Evolutionary conservation across 1,140 invertebrate genomes (phyloP).

Genomic region (Tribolium madens): DNA sequence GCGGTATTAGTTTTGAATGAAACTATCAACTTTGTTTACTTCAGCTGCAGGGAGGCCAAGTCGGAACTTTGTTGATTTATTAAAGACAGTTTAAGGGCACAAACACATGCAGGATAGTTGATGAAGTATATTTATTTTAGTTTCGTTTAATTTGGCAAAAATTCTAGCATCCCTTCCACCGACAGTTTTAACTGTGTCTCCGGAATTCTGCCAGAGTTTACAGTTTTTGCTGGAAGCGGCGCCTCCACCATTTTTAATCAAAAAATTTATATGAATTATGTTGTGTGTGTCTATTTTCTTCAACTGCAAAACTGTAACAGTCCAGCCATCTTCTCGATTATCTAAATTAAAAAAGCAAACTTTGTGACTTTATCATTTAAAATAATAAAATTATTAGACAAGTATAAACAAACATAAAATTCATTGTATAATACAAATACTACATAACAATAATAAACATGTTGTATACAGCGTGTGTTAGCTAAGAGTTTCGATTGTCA

Average conservation of each 20-base stretch:
- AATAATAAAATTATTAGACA: too few relatives aligned
- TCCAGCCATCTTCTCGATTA: not conserved
- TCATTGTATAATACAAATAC: too few relatives aligned
- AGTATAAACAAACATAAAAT: too few relatives aligned
- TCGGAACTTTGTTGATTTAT: not conserved
- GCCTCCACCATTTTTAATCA: conserved; percentile 20
- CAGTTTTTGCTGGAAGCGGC: conserved; percentile 23
- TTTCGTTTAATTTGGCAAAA: not conserved
- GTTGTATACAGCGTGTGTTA: too few relatives aligned
- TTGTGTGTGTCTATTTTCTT: not conserved
- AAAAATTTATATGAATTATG: conserved; percentile 23
- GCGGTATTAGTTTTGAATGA: not conserved
- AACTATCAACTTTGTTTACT: not conserved
- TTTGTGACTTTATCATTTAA: too few relatives aligned
- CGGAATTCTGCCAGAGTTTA: conserved; percentile 13
- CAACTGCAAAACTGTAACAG: not conserved
- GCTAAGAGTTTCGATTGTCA: too few relatives aligned
- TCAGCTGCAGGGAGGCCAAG: not conserved
- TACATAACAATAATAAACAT: too few relatives aligned
- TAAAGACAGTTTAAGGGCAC: not conserved
- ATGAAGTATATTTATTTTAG: not conserved
- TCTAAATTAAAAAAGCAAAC: too few relatives aligned
- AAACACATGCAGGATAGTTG: not conserved
- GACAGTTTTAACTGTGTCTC: conserved; percentile 2
- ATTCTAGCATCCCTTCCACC: not conserved